Evolutionary conservation across 2,797 vertebrate genomes (phyloP).

Genomic region (Heliangelus exortis): DNA sequence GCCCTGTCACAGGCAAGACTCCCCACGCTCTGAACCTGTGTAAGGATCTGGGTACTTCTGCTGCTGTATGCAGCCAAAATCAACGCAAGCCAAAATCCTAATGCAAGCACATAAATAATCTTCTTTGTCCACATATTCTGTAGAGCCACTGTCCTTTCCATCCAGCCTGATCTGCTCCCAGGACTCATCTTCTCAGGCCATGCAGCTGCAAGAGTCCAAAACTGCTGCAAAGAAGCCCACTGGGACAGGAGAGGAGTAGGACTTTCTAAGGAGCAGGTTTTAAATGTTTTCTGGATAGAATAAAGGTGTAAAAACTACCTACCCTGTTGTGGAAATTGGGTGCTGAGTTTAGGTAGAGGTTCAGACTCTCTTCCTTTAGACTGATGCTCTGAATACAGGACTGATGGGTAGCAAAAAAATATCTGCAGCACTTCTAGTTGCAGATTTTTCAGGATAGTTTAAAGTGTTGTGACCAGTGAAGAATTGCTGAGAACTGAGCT

Average conservation of each 20-base stretch:
- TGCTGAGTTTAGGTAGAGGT: not conserved
- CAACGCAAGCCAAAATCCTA: not conserved
- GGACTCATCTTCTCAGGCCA: not conserved
- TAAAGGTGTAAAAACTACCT: not conserved
- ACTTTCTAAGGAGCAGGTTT: not conserved
- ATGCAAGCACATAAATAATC: not conserved
- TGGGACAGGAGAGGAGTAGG: not conserved
- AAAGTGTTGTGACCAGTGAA: not conserved
- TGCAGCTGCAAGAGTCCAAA: not conserved
- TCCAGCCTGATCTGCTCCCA: not conserved
- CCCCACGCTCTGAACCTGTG: not conserved
- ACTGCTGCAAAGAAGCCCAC: not conserved
- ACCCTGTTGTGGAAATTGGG: fast-evolving
- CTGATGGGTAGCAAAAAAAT: not conserved
- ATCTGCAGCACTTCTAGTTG: not conserved
- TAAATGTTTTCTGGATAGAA: not conserved
- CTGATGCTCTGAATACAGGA: not conserved
- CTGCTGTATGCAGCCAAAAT: fast-evolving
- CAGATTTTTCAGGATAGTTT: not conserved
- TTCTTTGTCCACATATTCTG: not conserved
- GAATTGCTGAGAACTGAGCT: not conserved
- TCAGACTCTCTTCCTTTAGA: not conserved
- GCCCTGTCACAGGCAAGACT: not conserved
- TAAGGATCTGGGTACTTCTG: not conserved
- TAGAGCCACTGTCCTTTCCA: not conserved